A percentile compares a stretch with the other conserved stretches of the same genome.
Conservation (phyloP, 2,113 vertebrate genomes). For the Crotophaga sulcirostris region DNA sequence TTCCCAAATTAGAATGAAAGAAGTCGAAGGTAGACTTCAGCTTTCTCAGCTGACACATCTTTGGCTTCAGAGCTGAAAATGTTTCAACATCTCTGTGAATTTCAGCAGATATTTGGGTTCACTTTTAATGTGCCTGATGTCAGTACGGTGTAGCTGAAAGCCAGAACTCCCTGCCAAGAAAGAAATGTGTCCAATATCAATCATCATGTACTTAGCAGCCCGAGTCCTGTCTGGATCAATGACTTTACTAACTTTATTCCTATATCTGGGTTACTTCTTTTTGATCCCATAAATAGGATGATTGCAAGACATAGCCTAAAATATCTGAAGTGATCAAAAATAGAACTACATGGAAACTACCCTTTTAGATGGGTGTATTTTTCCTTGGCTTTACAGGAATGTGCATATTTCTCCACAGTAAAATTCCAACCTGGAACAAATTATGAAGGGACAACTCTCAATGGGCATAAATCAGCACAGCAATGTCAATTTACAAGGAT, state of each 20-base stretch:
- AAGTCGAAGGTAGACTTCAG: conserved; percentile 40
- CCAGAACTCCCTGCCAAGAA: conserved; percentile 58
- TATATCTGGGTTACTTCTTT: conserved; percentile 43
- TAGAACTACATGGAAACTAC: conserved; percentile 3
- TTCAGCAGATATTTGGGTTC: conserved; percentile 68
- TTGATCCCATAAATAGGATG: conserved; percentile 36
- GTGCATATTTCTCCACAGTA: not conserved
- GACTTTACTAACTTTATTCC: conserved; percentile 52
- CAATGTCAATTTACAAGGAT: conserved; percentile 46
- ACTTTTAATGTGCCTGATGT: conserved; percentile 55
- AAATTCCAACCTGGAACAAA: conserved; percentile 59
- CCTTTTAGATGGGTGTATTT: not conserved
- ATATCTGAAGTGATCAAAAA: conserved; percentile 28
- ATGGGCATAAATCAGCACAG: conserved; percentile 51
- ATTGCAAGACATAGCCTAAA: conserved; percentile 22
- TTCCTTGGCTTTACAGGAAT: conserved; percentile 3
- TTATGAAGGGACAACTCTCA: conserved; percentile 48
- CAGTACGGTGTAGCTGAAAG: conserved; percentile 44
- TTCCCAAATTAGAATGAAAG: conserved; percentile 44
- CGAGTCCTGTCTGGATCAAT: conserved; percentile 51
- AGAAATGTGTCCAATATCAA: conserved; percentile 58
- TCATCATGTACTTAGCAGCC: conserved; percentile 56
- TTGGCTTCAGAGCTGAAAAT: conserved; percentile 57
- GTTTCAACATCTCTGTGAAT: conserved; percentile 65
- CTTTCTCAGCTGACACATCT: conserved; percentile 57